Evolutionary conservation across 2,113 vertebrate species (phyloP), one percentile per base, ranked within the genome.

Genomic region (Oplegnathus fasciatus): DNA sequence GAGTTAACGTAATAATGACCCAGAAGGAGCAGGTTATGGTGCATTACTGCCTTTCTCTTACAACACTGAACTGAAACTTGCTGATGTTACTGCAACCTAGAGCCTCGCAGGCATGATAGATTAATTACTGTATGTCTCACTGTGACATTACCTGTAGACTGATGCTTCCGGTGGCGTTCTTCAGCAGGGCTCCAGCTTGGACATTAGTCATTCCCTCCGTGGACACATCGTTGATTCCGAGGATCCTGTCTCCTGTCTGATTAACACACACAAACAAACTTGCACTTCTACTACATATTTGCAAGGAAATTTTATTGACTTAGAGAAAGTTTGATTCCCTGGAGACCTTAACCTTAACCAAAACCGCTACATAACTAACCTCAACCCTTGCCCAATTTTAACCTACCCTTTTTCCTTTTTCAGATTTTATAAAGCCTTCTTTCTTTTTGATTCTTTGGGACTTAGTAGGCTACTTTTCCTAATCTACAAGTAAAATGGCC

Each of bases 201-300:
- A 94, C 94, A 65, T 97, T 96, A 94, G 96, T 98, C 96, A 97
- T 96, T 20, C 95, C 96, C 86, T 97, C 97, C 0, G 96, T 96
- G 60, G 96, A 93, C 67, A 96, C 95, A 70, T 96, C 96, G 77
- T 96, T 96, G 84, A 99, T 97, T 88, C 95, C 97, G 83, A 99
- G 94, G 89, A 98, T 97, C 88, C 94, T 94, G 88, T 98, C 97
- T 32, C 98, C 97, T 82, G 95, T 95, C 97, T 99, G 87, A 81
- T 78, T 46, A 37, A 32, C 22, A 76, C 64, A 89, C 32, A 67
- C 46, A 57, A 24, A 84, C 65, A 79, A 26, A 67, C n/a, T 50
- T 44, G 4, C 9, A 64, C 70, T 9, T 28, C 24, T 40, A 6
- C 24, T 40, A 6, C 34, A 4, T 22, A 15, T 55, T 42, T 24